Percentiles rank a stretch among this genome's conserved stretches.
These are phyloP conservation scores for Asarcornis scutulata DNA, from an alignment of 2,113 vertebrate genomes.

Conservation along the genomic window DNA sequence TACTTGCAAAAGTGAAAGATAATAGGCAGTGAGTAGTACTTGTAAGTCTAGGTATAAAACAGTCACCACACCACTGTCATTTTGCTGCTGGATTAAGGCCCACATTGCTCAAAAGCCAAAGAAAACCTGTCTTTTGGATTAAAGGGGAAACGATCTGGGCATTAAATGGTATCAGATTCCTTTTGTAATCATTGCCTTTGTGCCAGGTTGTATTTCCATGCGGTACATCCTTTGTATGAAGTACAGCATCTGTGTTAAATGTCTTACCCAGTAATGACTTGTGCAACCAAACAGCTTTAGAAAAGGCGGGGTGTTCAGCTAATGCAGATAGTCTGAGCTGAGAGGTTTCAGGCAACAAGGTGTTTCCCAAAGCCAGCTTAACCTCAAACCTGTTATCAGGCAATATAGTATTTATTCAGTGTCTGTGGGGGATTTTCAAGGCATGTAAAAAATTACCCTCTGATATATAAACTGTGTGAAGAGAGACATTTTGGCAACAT, in stretches of 20 bases:
- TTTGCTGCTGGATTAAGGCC: neutral
- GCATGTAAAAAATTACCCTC: neutral
- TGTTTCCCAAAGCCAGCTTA: neutral
- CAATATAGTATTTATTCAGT: neutral
- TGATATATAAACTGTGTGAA: neutral
- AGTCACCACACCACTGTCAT: neutral
- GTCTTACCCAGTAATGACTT: neutral
- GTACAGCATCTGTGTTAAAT: neutral
- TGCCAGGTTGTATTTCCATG: neutral
- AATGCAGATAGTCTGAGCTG: fast-evolving
- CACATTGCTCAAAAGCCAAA: neutral
- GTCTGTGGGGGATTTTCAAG: neutral
- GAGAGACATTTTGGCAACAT: neutral
- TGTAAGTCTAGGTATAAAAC: neutral
- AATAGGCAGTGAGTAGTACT: neutral
- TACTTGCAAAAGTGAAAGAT: neutral
- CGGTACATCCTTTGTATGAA: neutral
- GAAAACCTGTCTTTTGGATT: neutral
- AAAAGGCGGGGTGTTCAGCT: neutral
- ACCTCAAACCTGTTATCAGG: neutral
- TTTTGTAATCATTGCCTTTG: neutral
- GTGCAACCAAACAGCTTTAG: neutral
- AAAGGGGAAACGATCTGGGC: neutral
- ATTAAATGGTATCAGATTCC: neutral
- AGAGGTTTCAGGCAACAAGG: neutral